Evolutionary conservation across 2,888 invertebrate genomes (phyloP).

Genomic region (Vannuccia rotundouncinata): DNA sequence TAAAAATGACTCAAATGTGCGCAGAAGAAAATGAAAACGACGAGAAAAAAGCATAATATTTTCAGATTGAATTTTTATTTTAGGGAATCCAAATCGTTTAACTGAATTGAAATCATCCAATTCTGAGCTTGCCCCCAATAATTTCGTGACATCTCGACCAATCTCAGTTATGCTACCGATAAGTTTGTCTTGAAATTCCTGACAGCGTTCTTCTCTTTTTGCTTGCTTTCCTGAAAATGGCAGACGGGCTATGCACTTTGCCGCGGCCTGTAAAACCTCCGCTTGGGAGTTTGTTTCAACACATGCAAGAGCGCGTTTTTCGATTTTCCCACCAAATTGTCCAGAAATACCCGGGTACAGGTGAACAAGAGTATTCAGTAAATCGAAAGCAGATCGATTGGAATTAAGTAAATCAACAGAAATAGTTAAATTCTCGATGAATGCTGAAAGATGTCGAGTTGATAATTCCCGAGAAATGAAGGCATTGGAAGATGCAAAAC

Average conservation of each 20-base stretch:
- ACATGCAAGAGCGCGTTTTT: background rate
- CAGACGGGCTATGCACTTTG: background rate
- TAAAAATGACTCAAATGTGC: background rate
- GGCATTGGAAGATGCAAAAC: background rate
- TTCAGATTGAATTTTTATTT: background rate
- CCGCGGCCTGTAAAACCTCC: background rate
- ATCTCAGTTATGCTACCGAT: background rate
- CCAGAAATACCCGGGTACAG: background rate
- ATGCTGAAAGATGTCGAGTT: background rate
- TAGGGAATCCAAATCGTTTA: background rate
- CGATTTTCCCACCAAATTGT: background rate
- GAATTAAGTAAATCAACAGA: background rate
- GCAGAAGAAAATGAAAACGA: background rate
- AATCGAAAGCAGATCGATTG: background rate
- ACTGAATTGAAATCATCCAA: background rate
- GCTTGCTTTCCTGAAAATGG: background rate
- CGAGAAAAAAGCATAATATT: background rate
- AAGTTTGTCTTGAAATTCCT: slow-evolving; percentile 2
- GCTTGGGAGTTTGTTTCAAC: background rate
- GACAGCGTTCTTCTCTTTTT: background rate
- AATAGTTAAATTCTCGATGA: background rate
- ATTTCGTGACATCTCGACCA: background rate
- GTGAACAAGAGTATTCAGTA: background rate
- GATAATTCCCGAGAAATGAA: background rate
- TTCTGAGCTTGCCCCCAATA: background rate